Percentiles rank a stretch among this genome's conserved stretches.
These are phyloP conservation scores for Odontocerum albicorne DNA, from an alignment of 2,888 invertebrate species.

Conservation along the genomic window DNA sequence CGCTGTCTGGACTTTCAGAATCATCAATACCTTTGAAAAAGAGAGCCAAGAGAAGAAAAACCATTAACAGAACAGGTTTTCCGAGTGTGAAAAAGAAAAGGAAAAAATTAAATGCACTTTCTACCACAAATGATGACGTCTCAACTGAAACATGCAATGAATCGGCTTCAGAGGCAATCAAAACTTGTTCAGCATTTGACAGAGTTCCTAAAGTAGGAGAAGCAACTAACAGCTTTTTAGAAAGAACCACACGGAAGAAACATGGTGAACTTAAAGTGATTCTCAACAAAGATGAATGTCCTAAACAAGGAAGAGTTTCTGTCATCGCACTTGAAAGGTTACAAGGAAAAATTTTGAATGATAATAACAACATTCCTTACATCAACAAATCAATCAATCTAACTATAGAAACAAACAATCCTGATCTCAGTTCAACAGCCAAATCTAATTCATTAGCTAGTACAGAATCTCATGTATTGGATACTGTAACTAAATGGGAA, in stretches of 20 bases:
- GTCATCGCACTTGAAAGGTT: conserved; percentile 64
- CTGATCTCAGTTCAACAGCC: too few relatives aligned
- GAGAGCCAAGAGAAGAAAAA: conserved; percentile 68
- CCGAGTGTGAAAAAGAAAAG: conserved; percentile 83
- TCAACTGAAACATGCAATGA: conserved; percentile 31
- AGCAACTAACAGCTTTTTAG: conserved; percentile 65
- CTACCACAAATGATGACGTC: conserved; percentile 29
- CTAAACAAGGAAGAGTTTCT: conserved; percentile 58
- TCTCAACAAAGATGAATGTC: conserved; percentile 56
- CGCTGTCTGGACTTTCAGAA: conserved; percentile 29
- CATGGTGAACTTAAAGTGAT: conserved; percentile 51
- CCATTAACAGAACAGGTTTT: conserved; percentile 85
- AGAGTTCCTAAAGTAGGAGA: conserved; percentile 71
- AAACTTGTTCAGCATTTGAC: conserved; percentile 57
- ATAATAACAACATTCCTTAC: conserved; percentile 38
- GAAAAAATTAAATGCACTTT: conserved; percentile 54
- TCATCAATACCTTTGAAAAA: conserved; percentile 44
- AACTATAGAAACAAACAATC: background rate
- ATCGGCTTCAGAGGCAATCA: conserved; percentile 19
- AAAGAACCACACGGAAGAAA: conserved; percentile 58
- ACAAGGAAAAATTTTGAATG: conserved; percentile 52
- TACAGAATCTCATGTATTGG: conserved; percentile 34
- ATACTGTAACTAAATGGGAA: conserved; percentile 58
- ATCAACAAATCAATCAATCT: conserved; percentile 20
- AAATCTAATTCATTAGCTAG: conserved; percentile 6